Conservation (phyloP, 2,797 vertebrate genomes). For the Spinus pinus region DNA sequence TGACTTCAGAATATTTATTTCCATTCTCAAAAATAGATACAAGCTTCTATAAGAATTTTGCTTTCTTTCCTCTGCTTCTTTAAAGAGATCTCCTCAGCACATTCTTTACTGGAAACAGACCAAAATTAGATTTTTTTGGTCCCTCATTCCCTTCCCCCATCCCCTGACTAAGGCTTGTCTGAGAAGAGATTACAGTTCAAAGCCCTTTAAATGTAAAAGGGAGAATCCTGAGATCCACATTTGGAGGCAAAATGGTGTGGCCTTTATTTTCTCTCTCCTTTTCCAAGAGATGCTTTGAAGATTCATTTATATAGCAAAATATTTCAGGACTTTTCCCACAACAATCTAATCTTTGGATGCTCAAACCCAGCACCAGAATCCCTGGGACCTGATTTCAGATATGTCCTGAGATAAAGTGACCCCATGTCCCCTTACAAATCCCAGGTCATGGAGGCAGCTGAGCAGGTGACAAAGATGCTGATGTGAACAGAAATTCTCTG, state of each 20-base stretch:
- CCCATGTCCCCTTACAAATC: background rate
- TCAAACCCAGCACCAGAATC: background rate
- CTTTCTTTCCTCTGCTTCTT: background rate
- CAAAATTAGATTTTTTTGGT: background rate
- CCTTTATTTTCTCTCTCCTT: background rate
- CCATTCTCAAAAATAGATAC: background rate
- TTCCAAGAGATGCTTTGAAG: background rate
- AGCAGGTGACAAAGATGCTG: background rate
- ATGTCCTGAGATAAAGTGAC: background rate
- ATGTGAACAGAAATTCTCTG: background rate
- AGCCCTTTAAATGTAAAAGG: background rate
- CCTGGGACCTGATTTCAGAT: background rate
- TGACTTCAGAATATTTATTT: background rate
- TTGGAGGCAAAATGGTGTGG: background rate
- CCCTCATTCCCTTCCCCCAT: background rate
- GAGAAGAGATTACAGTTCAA: background rate
- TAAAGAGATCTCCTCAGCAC: background rate
- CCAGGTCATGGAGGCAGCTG: background rate
- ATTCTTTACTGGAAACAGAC: background rate
- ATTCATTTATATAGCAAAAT: background rate
- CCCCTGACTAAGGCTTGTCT: background rate
- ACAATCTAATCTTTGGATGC: background rate
- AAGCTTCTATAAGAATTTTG: background rate
- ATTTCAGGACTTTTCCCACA: background rate
- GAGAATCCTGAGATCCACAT: background rate